Evolutionary conservation across 2,113 vertebrate genomes (phyloP), one percentile per base, ranked within the genome.

Genomic region (Pandion haliaetus): DNA sequence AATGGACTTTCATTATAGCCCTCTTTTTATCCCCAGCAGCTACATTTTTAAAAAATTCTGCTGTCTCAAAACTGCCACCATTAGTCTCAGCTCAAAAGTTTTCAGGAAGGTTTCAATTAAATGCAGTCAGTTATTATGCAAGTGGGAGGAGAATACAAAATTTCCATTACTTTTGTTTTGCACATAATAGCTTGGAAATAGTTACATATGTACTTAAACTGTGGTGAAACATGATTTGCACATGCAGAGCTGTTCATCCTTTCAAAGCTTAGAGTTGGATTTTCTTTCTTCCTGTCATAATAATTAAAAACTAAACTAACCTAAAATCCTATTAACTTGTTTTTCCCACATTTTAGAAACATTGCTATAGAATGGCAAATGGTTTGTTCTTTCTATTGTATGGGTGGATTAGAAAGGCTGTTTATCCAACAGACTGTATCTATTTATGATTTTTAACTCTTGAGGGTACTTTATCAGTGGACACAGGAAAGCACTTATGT

Each of bases 81-180:
- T 96, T 95, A 94, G 81, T 93, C 62, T 95, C 84, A 70, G 77
- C 78, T 95, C 88, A 82, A 80, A 91, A 89, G 54, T 93, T 93
- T 91, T 93, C 77, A 76, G 79, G 66, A 72, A 82, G 38, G 4
- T 80, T 96, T 96, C 81, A 93, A 34, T 93, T 95, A 93, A 91
- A 85, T 73, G 72, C 89, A 79, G 32, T 58, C 65, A 72, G 49
- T 45, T 89, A 79, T 89, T 94, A 65, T 89, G 66, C 40, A 85
- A 82, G 74, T 77, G 54, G 69, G 90, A 95, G 52, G 77, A 85
- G 31, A 70, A 62, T 31, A 58, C 11, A 58, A 29, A 69, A 31
- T 69, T 90, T 63, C n/a, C 6, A 9, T 95, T 84, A 19, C 59
- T 82, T 89, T 58, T 92, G 32, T 81, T 95, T 88, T 84, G 59